Evolutionary conservation across 1,140 invertebrate genomes (phyloP).

Genomic region (Papilio glaucus): DNA sequence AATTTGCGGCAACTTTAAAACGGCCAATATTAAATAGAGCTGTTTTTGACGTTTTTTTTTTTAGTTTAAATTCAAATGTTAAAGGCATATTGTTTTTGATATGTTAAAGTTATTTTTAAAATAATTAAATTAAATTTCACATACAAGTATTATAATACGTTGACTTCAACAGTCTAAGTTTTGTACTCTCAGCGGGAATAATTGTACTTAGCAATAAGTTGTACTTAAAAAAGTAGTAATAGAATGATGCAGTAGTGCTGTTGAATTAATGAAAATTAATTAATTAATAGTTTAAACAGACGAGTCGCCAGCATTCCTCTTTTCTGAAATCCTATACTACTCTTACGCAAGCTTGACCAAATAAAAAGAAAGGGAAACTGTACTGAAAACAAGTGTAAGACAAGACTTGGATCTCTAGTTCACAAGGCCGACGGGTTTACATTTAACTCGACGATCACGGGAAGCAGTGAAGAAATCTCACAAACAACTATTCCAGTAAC

Average conservation of each 20-base stretch:
- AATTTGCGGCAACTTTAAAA: constrained; percentile 25
- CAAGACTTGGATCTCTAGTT: neutral
- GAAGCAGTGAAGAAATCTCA: constrained; percentile 55
- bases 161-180: no score
- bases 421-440: constrained; percentile 35
- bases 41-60: constrained; percentile 3
- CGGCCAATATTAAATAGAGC: constrained; percentile 8
- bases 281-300: no score
- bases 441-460: neutral
- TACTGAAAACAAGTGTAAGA: neutral
- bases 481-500: constrained; percentile 63
- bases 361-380: neutral
- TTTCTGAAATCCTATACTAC: no score
- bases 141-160: no score
- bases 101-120: neutral
- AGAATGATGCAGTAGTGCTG: no score
- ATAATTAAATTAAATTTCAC: neutral
- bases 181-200: no score
- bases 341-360: no score
- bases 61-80: neutral
- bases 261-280: no score
- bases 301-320: no score
- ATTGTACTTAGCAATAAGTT: no score
- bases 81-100: neutral
- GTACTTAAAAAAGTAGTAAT: no score